Evolutionary conservation across 2,888 invertebrate genomes (phyloP).

Genomic region (Prostheceraeus crozeri): DNA sequence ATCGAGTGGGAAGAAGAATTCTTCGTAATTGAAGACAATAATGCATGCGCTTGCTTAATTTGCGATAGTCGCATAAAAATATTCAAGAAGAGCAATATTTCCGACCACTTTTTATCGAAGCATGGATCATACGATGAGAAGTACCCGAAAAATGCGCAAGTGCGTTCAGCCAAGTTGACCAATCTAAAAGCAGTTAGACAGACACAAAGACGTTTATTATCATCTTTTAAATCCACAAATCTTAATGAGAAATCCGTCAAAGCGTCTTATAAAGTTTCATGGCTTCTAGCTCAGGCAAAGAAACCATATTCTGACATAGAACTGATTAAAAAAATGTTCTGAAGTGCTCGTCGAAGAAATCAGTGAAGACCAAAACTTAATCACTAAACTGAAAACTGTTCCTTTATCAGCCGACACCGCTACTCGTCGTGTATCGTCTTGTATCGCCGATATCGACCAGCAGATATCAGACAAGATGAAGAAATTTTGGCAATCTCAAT

Average conservation of each 20-base stretch:
- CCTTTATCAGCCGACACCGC: slow-evolving; percentile 1
- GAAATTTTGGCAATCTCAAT: background rate
- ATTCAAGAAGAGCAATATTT: slow-evolving; percentile 5
- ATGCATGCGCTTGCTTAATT: slow-evolving; percentile 4
- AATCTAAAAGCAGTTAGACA: background rate
- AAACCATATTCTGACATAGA: slow-evolving; percentile 4
- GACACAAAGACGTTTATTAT: background rate
- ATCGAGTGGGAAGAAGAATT: slow-evolving; percentile 12
- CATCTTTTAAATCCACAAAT: background rate
- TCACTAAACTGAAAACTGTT: slow-evolving; percentile 6
- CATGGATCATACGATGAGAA: background rate
- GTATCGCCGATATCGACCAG: slow-evolving; percentile 4
- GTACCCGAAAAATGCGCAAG: slow-evolving; percentile 8
- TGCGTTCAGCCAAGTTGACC: background rate
- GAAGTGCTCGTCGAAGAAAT: slow-evolving; percentile 8
- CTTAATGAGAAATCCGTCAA: background rate
- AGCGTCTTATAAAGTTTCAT: slow-evolving; percentile 10
- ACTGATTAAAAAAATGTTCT: slow-evolving; percentile 21
- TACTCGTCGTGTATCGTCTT: slow-evolving; percentile 1
- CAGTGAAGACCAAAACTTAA: background rate
- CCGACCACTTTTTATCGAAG: slow-evolving; percentile 1
- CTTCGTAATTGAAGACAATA: background rate
- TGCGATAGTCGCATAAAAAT: slow-evolving; percentile 2
- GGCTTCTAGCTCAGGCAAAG: slow-evolving; percentile 16
- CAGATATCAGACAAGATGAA: slow-evolving; percentile 18